Evolutionary conservation across 2,113 vertebrate genomes (phyloP).

Genomic region (Tragulus kanchil): DNA sequence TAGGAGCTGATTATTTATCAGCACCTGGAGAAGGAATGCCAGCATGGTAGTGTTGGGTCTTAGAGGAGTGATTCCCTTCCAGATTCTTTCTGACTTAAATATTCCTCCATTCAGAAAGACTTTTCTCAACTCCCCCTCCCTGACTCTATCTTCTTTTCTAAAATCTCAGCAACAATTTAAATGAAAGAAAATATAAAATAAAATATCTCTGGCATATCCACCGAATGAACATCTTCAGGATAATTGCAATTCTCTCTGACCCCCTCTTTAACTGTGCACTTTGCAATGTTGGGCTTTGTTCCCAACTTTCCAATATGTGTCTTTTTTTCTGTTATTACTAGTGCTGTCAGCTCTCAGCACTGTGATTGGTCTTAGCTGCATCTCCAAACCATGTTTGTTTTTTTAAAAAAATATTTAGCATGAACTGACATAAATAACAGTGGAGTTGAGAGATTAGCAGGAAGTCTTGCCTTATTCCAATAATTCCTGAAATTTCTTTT

Average conservation of each 20-base stretch:
- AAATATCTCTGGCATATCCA: not conserved
- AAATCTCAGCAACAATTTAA: slow-evolving; percentile 10
- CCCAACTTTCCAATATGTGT: not conserved
- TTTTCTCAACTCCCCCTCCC: not conserved
- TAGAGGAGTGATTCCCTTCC: not conserved
- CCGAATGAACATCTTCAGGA: not conserved
- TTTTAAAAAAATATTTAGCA: not conserved
- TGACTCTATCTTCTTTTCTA: not conserved
- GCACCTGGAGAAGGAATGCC: not conserved
- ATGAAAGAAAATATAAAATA: not conserved
- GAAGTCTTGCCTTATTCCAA: not conserved
- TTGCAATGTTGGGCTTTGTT: not conserved
- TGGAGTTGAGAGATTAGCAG: not conserved
- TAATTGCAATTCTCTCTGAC: not conserved
- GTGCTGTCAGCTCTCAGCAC: not conserved
- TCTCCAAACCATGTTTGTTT: not conserved
- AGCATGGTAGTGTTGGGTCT: not conserved
- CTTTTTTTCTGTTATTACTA: not conserved
- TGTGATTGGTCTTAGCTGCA: not conserved
- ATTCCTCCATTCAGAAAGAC: not conserved
- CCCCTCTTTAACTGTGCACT: not conserved
- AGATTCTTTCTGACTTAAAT: not conserved
- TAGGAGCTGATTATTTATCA: slow-evolving; percentile 40
- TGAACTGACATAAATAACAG: not conserved
- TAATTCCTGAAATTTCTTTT: slow-evolving; percentile 41